Evolutionary conservation across 1,140 invertebrate species (phyloP), one percentile per base, ranked within the genome.

Genomic region (Euura saliciscinereae): DNA sequence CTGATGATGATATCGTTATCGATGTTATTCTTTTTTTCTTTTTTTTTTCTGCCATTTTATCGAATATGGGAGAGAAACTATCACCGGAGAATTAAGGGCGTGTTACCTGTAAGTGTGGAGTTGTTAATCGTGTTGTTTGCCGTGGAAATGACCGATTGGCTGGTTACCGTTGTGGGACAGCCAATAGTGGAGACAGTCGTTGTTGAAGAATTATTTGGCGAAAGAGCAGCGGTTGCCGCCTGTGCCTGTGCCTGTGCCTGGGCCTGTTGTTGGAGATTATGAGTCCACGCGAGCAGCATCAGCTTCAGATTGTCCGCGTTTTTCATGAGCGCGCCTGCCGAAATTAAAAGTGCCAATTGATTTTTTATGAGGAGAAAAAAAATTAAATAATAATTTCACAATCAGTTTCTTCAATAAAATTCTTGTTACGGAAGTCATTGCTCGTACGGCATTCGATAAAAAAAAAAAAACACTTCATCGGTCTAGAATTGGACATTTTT

Each of bases 261-360:
- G 82, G 90, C 89, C 89, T 91, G 92, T 89, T 88, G 92, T 87
- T 93, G 92, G 76, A 86, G 78, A 82, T 86, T 86, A 88, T 93
- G 93, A 91, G 94, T 94, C 93, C 93, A 94, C 82, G 93, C 93
- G 79, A 94, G 91, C 87, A 94, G 90, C 93, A 94, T 94, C 89
- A 94, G 89, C 90, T 94, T 94, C 88, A 94, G 90, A 89, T 94
- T 94, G 89, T 94, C 93, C 79, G 92, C 92, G 85, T 94, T 93
- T 92, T 94, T 94, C 90, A 93, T 92, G 87, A 89, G 86, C 87
- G 86, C 87, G 83, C 86, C 89, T 87, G 85, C 79, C 83, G 78
- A 84, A 82, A 85, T 80, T 74, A 81, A 86, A 85, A 85, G 78
- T 83, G 79, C 80, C 82, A 82, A 85, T 84, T 83, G 76, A 73